phyloP scores from a whole-genome alignment of 2,888 invertebrate genomes.

The Eupeodes latifasciatus region DNA sequence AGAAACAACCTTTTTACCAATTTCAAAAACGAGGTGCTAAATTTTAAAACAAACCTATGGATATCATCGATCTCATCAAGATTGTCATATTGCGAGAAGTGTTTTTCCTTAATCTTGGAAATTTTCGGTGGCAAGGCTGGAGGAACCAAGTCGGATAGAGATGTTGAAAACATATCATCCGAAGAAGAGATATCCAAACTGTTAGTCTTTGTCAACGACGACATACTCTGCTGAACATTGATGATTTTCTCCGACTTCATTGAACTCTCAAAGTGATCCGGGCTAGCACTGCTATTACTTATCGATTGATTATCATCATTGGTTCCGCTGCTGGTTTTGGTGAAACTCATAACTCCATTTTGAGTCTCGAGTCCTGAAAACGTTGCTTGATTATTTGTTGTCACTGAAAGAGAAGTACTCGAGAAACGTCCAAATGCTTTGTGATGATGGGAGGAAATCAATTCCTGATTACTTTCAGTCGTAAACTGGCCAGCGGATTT shows the following conservation, averaged over 20 bases:
- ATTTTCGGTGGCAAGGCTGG: slow-evolving; percentile 88
- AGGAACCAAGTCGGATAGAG: slow-evolving; percentile 81
- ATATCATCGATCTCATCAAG: slow-evolving; percentile 86
- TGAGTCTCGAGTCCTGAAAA: slow-evolving; percentile 58
- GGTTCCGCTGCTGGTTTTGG: slow-evolving; percentile 54
- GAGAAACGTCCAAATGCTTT: slow-evolving; percentile 72
- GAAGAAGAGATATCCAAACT: slow-evolving; percentile 78
- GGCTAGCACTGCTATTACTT: slow-evolving; percentile 77
- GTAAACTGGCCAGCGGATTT: slow-evolving; percentile 70
- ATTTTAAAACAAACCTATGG: slow-evolving; percentile 80
- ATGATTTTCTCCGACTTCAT: slow-evolving; percentile 77
- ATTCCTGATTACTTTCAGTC: slow-evolving; percentile 68
- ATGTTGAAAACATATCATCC: slow-evolving; percentile 73
- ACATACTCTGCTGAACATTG: slow-evolving; percentile 77
- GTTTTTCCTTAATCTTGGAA: slow-evolving; percentile 85
- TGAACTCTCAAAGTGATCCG: slow-evolving; percentile 76
- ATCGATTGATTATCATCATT: slow-evolving; percentile 77
- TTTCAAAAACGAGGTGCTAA: background rate
- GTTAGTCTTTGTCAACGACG: slow-evolving; percentile 77
- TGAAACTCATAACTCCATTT: slow-evolving; percentile 61
- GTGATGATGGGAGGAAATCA: slow-evolving; percentile 61
- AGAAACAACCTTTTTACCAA: background rate
- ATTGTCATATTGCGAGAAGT: slow-evolving; percentile 90
- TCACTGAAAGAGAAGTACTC: slow-evolving; percentile 59
- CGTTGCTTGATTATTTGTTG: slow-evolving; percentile 62